Conservation (phyloP, 30 jellyfish, hydroid and myxozoan species). For the Calvadosia cruxmelitensis region DNA sequence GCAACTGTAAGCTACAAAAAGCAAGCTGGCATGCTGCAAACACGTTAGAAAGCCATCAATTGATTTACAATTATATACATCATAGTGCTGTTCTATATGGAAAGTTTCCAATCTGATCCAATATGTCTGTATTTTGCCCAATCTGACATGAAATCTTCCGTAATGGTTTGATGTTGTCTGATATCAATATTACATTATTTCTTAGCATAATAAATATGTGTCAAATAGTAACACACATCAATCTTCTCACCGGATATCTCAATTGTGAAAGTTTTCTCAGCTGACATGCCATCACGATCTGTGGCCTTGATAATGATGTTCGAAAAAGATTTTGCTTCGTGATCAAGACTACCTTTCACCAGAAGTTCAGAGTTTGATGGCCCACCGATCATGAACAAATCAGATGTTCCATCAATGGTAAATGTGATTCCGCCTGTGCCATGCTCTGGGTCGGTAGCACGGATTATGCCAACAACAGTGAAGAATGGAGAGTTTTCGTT, state of each 20-base stretch:
- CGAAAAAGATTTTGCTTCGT: conserved; percentile 28
- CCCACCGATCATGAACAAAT: conserved; percentile 47
- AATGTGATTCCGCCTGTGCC: conserved; percentile 14
- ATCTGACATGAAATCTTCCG: too few relatives aligned
- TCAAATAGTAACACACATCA: too few relatives aligned
- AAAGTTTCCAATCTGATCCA: too few relatives aligned
- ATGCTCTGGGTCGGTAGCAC: conserved; percentile 41
- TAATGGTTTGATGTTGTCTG: too few relatives aligned
- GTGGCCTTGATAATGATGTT: conserved; percentile 45
- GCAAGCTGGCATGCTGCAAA: too few relatives aligned
- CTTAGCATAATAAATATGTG: too few relatives aligned
- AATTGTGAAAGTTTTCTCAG: conserved; percentile 24
- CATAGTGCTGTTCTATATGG: too few relatives aligned
- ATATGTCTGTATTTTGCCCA: too few relatives aligned
- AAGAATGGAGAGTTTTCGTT: conserved; percentile 31
- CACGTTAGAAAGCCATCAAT: background rate
- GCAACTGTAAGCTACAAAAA: background rate
- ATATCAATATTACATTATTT: too few relatives aligned
- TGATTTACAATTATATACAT: too few relatives aligned
- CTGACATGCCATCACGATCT: conserved; percentile 53
- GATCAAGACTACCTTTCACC: conserved; percentile 28
- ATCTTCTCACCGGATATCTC: conserved; percentile 21
- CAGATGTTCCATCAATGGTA: conserved; percentile 13
- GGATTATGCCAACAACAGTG: conserved; percentile 29
- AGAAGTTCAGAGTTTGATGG: conserved; percentile 5